Conservation (phyloP, 2,113 vertebrate genomes). For the Corvus cornix region DNA sequence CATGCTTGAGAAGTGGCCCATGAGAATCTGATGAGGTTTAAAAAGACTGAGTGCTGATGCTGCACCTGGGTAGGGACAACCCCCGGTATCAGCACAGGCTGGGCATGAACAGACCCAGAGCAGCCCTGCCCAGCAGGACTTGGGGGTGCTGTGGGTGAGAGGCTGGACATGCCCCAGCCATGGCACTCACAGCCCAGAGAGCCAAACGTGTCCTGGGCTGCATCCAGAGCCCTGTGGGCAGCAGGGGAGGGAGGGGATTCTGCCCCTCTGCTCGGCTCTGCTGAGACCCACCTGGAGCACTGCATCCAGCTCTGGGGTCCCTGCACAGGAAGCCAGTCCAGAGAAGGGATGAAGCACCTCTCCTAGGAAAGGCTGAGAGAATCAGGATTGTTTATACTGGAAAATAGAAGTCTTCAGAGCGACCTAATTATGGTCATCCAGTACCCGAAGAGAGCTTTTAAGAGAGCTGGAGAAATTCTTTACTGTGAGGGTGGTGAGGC, state of each 20-base stretch:
- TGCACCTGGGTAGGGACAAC: rapidly evolving
- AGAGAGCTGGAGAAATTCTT: background rate
- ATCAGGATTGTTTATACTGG: background rate
- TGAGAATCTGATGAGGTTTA: background rate
- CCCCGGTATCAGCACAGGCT: background rate
- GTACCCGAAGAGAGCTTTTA: background rate
- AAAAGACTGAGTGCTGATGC: background rate
- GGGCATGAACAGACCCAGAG: background rate
- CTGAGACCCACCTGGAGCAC: background rate
- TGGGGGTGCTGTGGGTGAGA: background rate
- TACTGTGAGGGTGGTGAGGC: background rate
- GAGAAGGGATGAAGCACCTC: background rate
- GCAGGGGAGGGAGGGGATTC: background rate
- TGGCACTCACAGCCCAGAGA: background rate
- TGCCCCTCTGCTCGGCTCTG: background rate
- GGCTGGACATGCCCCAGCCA: background rate
- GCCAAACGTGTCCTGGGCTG: background rate
- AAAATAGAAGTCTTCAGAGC: background rate
- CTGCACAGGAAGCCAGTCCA: rapidly evolving
- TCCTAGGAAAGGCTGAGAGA: background rate
- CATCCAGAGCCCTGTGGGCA: background rate
- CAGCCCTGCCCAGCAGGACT: background rate
- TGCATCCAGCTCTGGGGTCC: background rate
- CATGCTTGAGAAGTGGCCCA: rapidly evolving
- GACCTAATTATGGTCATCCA: too few species aligned